phyloP scores from a whole-genome alignment of 2,113 vertebrate species.

The Nesogale talazaci region DNA sequence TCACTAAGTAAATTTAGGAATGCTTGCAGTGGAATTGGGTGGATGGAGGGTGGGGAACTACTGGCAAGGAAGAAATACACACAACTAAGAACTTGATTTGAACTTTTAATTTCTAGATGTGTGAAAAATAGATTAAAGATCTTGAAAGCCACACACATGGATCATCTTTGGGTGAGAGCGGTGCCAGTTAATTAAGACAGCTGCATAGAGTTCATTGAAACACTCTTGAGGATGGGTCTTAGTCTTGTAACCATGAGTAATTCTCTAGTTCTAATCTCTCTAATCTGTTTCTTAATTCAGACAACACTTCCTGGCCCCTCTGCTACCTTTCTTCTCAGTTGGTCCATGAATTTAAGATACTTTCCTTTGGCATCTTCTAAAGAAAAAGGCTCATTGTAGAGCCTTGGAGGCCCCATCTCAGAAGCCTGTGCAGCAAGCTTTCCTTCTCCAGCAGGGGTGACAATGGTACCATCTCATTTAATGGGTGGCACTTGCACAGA shows the following conservation, averaged over 20 bases:
- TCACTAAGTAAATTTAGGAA: neutral
- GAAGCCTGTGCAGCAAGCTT: neutral
- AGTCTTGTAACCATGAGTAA: neutral
- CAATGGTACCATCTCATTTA: slow-evolving; percentile 68
- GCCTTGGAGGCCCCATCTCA: neutral
- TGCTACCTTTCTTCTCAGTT: neutral
- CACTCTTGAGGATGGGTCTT: neutral
- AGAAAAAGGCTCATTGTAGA: neutral
- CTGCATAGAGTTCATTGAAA: neutral
- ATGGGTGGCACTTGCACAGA: slow-evolving; percentile 48
- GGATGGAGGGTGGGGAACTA: neutral
- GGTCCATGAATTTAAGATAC: slow-evolving; percentile 46
- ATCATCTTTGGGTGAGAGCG: neutral
- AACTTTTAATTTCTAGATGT: neutral
- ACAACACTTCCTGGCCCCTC: neutral
- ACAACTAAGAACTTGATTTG: neutral
- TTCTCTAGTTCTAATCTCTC: neutral
- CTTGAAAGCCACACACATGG: neutral
- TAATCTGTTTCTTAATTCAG: neutral
- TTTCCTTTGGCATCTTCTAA: neutral
- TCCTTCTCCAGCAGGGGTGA: slow-evolving; percentile 48
- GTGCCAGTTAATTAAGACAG: neutral
- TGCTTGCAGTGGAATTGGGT: no score
- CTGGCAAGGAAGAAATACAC: neutral
- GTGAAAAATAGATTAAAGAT: neutral